phyloP scores from a whole-genome alignment of 1,140 invertebrate genomes.

The Drosophila ficusphila region DNA sequence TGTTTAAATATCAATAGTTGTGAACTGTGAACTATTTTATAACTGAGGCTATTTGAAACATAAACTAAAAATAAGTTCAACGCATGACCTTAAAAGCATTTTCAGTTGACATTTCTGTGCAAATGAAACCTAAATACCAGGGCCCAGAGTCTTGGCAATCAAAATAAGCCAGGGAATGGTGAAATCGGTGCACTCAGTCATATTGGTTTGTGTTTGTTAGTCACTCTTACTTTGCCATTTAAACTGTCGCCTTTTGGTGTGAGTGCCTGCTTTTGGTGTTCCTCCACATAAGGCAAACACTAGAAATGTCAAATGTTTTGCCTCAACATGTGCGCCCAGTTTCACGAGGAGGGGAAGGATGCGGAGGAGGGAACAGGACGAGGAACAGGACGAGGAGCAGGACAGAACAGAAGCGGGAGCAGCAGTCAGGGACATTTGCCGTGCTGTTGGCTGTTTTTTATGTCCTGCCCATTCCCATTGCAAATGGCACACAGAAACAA shows the following conservation, averaged over 20 bases:
- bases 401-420: conserved; percentile 30
- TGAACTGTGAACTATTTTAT: no score
- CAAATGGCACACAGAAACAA: conserved; percentile 11
- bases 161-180: conserved; percentile 21
- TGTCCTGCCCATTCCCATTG: conserved; percentile 19
- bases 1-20: no score
- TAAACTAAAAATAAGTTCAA: no score
- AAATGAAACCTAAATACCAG: conserved; percentile 1
- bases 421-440: conserved; percentile 50
- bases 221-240: conserved; percentile 54
- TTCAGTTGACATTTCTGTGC: conserved; percentile 9
- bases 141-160: conserved; percentile 8
- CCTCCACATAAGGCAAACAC: conserved; percentile 44
- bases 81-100: no score
- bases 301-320: conserved; percentile 62
- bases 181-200: conserved; percentile 30
- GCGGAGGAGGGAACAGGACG: conserved; percentile 10
- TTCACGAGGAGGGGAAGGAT: conserved; percentile 1
- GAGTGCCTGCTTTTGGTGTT: conserved; percentile 18
- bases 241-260: conserved; percentile 33
- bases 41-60: no score
- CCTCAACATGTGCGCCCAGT: conserved; percentile 38
- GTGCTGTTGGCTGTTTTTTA: conserved; percentile 49
- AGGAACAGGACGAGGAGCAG: conserved; percentile 10
- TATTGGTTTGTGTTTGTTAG: conserved; percentile 17